These are phyloP conservation scores for Sciurus niger DNA, from an alignment of 2,113 vertebrate genomes.

Conservation along the genomic window DNA sequence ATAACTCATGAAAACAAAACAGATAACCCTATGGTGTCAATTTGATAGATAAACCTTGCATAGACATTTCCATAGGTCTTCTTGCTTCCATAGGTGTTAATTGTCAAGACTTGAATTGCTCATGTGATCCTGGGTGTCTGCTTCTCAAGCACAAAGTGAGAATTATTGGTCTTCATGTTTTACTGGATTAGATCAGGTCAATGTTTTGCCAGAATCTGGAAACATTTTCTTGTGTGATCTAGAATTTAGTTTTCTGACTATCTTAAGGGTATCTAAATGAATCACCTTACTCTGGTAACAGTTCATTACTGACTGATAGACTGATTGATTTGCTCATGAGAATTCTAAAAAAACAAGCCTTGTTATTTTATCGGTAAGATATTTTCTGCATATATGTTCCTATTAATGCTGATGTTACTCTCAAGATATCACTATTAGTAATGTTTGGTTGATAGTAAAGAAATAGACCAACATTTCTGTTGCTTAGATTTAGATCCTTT, in stretches of 20 bases:
- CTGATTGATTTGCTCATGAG: neutral
- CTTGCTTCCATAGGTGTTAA: neutral
- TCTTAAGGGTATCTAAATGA: neutral
- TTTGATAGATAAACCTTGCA: neutral
- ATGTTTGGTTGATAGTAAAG: conserved; percentile 34
- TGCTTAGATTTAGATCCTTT: neutral
- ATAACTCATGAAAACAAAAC: neutral
- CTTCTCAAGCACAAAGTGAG: neutral
- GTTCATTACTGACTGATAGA: neutral
- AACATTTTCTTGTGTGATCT: neutral
- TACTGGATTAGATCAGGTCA: neutral
- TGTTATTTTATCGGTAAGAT: neutral
- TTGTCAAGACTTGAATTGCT: neutral
- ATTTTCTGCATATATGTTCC: neutral
- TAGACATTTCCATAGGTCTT: neutral
- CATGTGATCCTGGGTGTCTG: neutral
- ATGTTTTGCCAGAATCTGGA: neutral
- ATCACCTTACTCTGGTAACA: neutral
- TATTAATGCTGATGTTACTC: neutral
- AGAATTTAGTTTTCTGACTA: neutral
- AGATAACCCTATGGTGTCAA: neutral
- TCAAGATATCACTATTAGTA: neutral
- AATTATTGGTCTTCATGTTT: neutral
- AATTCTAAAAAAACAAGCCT: neutral
- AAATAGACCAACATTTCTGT: neutral